phyloP scores from a whole-genome alignment of 2,797 vertebrate species.

The Novumbra hubbsi region DNA sequence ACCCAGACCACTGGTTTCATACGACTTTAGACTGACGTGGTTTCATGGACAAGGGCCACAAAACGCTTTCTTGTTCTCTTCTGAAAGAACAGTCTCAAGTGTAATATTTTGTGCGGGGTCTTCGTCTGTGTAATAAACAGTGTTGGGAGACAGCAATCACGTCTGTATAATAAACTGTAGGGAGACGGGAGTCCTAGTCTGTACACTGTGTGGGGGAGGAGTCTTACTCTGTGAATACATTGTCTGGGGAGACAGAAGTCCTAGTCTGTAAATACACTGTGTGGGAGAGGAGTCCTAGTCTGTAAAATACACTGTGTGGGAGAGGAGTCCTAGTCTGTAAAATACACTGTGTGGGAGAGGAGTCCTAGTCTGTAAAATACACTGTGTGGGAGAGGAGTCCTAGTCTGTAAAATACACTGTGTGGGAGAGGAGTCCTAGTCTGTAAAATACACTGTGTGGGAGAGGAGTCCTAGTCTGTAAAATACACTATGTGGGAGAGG shows the following conservation, averaged over 20 bases:
- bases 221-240: slow-evolving; percentile 65
- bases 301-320: slow-evolving; percentile 55
- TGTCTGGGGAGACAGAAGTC: slow-evolving; percentile 64
- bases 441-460: slow-evolving; percentile 55
- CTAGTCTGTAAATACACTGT: slow-evolving; percentile 47
- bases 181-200: too few species aligned
- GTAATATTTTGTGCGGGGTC: slow-evolving; percentile 66
- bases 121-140: slow-evolving; percentile 34
- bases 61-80: slow-evolving; percentile 7
- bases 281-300: slow-evolving; percentile 53
- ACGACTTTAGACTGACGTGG: slow-evolving; percentile 38
- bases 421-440: slow-evolving; percentile 53
- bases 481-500: slow-evolving; percentile 45
- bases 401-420: slow-evolving; percentile 44
- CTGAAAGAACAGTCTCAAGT: slow-evolving; percentile 41
- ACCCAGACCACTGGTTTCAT: slow-evolving; percentile 26
- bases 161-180: too few species aligned
- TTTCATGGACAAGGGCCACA: slow-evolving; percentile 55
- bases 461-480: slow-evolving; percentile 56
- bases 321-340: slow-evolving; percentile 56
- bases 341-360: slow-evolving; percentile 45
- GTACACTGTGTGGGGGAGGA: slow-evolving; percentile 59
- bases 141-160: too few species aligned
- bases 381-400: slow-evolving; percentile 49
- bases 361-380: slow-evolving; percentile 56